These are phyloP conservation scores for Pteruthius melanotis DNA, from an alignment of 2,113 vertebrate genomes.

Conservation along the genomic window DNA sequence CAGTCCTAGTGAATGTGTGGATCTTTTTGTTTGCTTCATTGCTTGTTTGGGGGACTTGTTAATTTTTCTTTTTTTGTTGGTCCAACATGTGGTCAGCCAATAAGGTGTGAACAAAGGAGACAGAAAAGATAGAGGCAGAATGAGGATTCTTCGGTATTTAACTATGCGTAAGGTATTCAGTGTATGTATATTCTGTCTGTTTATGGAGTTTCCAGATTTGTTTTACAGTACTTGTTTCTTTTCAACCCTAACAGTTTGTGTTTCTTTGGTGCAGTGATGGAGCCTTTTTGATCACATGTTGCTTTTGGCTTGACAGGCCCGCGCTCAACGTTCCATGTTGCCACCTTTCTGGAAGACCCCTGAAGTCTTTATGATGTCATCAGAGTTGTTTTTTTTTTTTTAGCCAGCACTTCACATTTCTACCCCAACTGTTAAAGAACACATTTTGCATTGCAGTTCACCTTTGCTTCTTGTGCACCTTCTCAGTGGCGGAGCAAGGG, in stretches of 20 bases:
- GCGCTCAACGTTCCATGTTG: not conserved
- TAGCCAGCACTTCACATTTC: not conserved
- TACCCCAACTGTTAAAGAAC: not conserved
- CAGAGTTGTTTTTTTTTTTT: not conserved
- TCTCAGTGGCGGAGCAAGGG: rapidly evolving
- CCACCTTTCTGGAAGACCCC: not conserved
- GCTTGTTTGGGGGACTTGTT: not conserved
- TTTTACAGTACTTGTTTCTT: not conserved
- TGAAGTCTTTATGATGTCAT: not conserved
- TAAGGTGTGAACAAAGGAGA: not conserved
- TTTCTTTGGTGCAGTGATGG: not conserved
- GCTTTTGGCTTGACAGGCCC: not conserved
- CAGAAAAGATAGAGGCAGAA: not conserved
- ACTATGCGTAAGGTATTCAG: rapidly evolving
- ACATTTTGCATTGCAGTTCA: not conserved
- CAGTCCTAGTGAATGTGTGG: not conserved
- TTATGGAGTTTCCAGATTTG: not conserved
- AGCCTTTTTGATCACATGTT: not conserved
- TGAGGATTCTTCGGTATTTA: not conserved
- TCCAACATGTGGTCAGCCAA: rapidly evolving
- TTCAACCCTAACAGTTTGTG: not conserved
- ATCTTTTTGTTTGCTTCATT: not conserved
- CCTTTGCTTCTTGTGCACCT: not conserved
- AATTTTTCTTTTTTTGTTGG: not conserved
- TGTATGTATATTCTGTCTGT: not conserved